Percentiles rank a stretch among this genome's conserved stretches.
Conservation (phyloP, 2,113 vertebrate genomes). For the Trematomus loennbergii region DNA sequence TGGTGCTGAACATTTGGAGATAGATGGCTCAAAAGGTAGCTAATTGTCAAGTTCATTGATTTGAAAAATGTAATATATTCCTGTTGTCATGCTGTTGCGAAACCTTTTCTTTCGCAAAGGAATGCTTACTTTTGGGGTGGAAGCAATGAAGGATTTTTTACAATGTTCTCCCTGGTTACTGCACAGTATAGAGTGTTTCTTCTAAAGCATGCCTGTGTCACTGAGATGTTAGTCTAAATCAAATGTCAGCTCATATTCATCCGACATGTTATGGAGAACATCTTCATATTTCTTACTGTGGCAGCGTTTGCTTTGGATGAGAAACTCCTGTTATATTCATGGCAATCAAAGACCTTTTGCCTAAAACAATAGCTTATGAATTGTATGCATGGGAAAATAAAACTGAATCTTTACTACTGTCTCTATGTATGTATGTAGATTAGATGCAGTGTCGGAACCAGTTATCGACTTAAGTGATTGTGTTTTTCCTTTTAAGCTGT, state of each 20-base stretch:
- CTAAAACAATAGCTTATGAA: not conserved
- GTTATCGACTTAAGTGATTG: not conserved
- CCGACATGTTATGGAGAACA: not conserved
- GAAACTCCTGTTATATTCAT: not conserved
- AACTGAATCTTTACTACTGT: not conserved
- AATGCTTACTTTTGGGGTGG: constrained; percentile 10
- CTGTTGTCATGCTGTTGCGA: not conserved
- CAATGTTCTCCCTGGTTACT: not conserved
- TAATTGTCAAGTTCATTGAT: not conserved
- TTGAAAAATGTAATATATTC: constrained; percentile 4
- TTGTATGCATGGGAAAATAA: not conserved
- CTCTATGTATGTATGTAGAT: not conserved
- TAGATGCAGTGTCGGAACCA: not conserved
- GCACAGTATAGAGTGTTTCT: not conserved
- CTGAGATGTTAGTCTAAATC: not conserved
- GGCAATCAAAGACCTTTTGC: not conserved
- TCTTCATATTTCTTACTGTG: not conserved
- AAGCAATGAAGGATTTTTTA: constrained; percentile 9
- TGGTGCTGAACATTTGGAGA: constrained; percentile 24
- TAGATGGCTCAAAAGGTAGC: constrained; percentile 34
- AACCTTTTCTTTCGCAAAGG: not conserved
- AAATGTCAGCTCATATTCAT: not conserved
- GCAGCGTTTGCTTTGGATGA: not conserved
- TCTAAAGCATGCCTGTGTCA: not conserved
- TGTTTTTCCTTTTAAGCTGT: not conserved